Evolutionary conservation across 2,888 invertebrate genomes (phyloP), one percentile per base, ranked within the genome.

Genomic region (Prenolepis imparis): DNA sequence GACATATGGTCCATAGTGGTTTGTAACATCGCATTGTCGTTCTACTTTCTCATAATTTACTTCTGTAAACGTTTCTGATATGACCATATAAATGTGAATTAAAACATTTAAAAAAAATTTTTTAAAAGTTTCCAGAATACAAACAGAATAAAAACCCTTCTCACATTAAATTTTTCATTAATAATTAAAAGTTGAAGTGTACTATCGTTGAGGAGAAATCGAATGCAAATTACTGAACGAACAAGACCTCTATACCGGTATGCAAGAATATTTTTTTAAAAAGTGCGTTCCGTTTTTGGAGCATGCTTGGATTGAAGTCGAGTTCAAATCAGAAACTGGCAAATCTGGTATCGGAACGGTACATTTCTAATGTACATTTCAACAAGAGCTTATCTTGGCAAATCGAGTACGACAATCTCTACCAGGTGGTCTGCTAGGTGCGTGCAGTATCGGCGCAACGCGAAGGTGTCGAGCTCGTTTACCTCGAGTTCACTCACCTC

Each of bases 401-500:
- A 15, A 12, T 57, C 5, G 9, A 28, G 9, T 0, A 11, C 36
- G 67, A 48, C 15, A 18, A 61, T 55, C 24, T 48, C n/a, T n/a
- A n/a, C 2, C 52, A n/a, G 18, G 18, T 32, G 24, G 11, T 84
- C 66, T n/a, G 77, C 18, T 73, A 55, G 32, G 28, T 78, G 61
- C 66, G 48, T 4, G 4, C 24, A 12, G 28, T 75, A 66, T 55
- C 59, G 18, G 85, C 72, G 41, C 28, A 48, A 63, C 48, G 61
- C 84, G 72, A 72, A 75, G 61, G 48, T 48, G 59, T 55, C 36
- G 41, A n/a, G 66, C 55, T 68, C 68, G 83, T 81, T 63, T 59
- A 24, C 32, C 24, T 44, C 11, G 74, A 81, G 88, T 90, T 90
- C 90, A 75, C 18, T 78, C 57, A 90, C 87, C 87, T 74, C 84